Base-by-base conservation (phyloP, 2,888 invertebrate genomes). In the Drosophila formosana region DNA sequence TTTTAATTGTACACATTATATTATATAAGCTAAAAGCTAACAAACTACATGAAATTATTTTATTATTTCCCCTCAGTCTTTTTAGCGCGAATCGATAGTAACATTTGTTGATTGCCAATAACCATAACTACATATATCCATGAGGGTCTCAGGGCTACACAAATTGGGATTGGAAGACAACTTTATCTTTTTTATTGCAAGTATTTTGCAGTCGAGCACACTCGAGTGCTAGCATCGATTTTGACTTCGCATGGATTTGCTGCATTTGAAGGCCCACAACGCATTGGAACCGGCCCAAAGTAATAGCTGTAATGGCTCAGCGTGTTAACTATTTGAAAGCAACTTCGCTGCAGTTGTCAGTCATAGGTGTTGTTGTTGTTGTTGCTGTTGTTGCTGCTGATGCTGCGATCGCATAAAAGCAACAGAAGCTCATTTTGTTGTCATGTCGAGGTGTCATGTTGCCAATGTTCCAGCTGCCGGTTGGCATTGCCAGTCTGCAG, bases 391-490 rank as follows among this genome's bases (percentile, higher is more conserved):
- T 30, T 72, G 73, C 50, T 68, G 68, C 58, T 73, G 72, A 55
- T 73, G 71, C 57, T 67, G 77, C 72, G 74, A 89, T 87, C 86
- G 78, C 58, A 60, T 71, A 73, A 68, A 71, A 53, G 79, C 85
- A 86, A 88, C 89, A 80, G 89, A 86, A 82, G 88, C 88, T 89
- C 88, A 88, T 88, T 89, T 88, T 83, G 86, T 73, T 88, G 89
- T 88, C 88, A 86, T 88, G 88, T 88, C 80, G 75, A 78, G 82
- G 84, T 86, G 88, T 88, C 88, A 89, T 86, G 86, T 88, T 82
- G 84, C 84, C 82, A 88, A 83, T 86, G 88, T 80, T 75, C 39
- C 74, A 74, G 78, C 67, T 66, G 85, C 82, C 72, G 71, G 43
- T 70, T 63, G 60, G 34, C 46, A 13, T 46, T 72, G 43, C 52